Percentiles rank a stretch among this genome's conserved stretches.
Evolutionary conservation across 2,113 vertebrate genomes (phyloP).

Genomic region (Syngnathus scovelli): DNA sequence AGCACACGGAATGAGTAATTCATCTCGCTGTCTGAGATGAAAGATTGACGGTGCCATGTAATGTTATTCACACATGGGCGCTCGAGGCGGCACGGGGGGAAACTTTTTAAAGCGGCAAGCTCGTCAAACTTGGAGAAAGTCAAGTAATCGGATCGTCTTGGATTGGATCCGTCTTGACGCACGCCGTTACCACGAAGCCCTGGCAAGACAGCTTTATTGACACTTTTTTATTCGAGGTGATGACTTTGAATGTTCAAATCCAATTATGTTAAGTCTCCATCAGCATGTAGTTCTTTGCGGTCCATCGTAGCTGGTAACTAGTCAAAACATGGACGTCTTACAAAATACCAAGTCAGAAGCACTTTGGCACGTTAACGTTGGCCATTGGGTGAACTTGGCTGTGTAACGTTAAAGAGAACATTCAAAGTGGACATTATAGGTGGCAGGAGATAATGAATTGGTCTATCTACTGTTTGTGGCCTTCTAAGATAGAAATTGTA

Average conservation of each 20-base stretch:
- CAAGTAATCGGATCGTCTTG: slow-evolving; percentile 33
- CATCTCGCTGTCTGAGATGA: not conserved
- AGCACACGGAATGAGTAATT: slow-evolving; percentile 4
- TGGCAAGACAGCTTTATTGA: slow-evolving; percentile 26
- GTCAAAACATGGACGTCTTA: slow-evolving; percentile 56
- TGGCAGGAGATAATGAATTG: too few relatives aligned
- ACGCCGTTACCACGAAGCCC: slow-evolving; percentile 33
- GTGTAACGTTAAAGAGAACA: not conserved
- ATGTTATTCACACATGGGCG: slow-evolving; percentile 1
- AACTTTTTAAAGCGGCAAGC: slow-evolving; percentile 6
- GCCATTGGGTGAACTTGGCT: not conserved
- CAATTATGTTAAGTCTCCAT: slow-evolving; percentile 35
- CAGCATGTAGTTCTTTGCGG: not conserved
- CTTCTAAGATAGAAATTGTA: too few relatives aligned
- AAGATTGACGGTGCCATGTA: too few relatives aligned
- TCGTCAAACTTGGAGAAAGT: slow-evolving; percentile 11
- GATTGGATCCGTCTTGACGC: slow-evolving; percentile 1
- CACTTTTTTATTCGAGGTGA: slow-evolving; percentile 17
- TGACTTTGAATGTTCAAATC: slow-evolving; percentile 22
- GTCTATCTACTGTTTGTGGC: too few relatives aligned
- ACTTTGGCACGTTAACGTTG: too few relatives aligned
- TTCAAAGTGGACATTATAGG: not conserved
- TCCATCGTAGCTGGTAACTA: slow-evolving; percentile 18
- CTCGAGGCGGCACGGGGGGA: slow-evolving; percentile 7
- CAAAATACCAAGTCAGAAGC: slow-evolving; percentile 13